Evolutionary conservation across 2,888 invertebrate genomes (phyloP).

Genomic region (Hetaerina titia): DNA sequence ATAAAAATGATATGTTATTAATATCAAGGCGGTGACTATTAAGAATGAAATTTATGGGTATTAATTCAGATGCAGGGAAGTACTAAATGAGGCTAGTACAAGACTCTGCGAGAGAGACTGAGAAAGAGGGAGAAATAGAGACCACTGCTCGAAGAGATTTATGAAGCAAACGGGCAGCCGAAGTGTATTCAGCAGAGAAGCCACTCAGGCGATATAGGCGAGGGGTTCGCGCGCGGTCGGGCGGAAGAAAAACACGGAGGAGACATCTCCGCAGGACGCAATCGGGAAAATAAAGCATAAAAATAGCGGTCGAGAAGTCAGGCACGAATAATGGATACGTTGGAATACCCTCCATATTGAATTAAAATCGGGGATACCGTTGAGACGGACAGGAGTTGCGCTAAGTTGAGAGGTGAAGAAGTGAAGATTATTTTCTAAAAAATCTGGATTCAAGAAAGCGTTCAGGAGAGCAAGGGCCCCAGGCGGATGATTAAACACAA

Average conservation of each 20-base stretch:
- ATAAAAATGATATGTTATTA: no score
- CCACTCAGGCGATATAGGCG: neutral
- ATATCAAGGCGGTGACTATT: neutral
- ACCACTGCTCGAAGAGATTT: neutral
- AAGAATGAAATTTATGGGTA: neutral
- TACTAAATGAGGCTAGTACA: neutral
- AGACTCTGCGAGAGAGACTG: neutral
- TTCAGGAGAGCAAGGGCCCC: neutral
- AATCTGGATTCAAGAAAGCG: neutral
- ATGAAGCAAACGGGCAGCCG: neutral
- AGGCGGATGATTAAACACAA: neutral
- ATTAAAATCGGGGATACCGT: neutral
- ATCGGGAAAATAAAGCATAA: neutral
- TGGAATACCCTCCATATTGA: neutral
- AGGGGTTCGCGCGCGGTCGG: neutral
- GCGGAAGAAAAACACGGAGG: neutral
- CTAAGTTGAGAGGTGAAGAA: neutral
- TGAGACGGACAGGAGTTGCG: neutral
- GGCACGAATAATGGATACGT: neutral
- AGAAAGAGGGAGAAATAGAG: neutral
- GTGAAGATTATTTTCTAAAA: neutral
- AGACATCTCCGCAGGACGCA: neutral
- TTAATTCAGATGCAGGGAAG: neutral
- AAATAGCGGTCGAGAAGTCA: neutral
- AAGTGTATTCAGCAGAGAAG: neutral